Percentiles rank a stretch among this genome's conserved stretches.
Evolutionary conservation across 2,888 invertebrate species (phyloP).

Genomic region (Orgyia antiqua): DNA sequence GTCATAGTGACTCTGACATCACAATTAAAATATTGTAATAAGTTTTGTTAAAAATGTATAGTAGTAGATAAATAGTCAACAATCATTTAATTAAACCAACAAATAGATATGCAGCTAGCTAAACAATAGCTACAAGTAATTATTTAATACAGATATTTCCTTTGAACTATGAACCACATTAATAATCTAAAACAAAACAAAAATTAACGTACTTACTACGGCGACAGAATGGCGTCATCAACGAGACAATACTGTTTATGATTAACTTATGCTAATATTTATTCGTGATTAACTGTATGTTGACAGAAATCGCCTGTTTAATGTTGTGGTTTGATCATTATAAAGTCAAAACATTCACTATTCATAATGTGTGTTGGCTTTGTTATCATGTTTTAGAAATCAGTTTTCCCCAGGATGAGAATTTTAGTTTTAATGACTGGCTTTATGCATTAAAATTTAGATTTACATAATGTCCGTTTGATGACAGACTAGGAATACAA

Average conservation of each 20-base stretch:
- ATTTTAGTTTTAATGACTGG: too few species aligned
- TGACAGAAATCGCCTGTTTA: conserved; percentile 37
- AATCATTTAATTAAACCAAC: too few species aligned
- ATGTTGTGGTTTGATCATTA: conserved; percentile 24
- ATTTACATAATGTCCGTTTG: too few species aligned
- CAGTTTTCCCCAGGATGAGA: neutral
- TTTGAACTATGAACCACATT: conserved; percentile 5
- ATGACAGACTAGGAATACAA: too few species aligned
- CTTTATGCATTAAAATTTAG: too few species aligned
- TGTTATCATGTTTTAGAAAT: conserved; percentile 2
- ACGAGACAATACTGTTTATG: conserved; percentile 42
- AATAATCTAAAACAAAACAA: conserved; percentile 3
- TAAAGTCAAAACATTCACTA: conserved; percentile 26
- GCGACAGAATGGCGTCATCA: conserved; percentile 32
- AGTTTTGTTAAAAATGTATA: too few species aligned
- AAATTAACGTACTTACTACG: conserved; percentile 9
- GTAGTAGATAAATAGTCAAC: too few species aligned
- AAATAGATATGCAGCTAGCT: too few species aligned
- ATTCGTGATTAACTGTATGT: conserved; percentile 43
- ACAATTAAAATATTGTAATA: too few species aligned
- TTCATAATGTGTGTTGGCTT: conserved; percentile 10
- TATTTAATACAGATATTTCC: neutral
- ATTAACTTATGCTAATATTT: conserved; percentile 58
- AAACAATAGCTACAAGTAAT: too few species aligned
- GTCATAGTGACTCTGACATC: too few species aligned